phyloP scores from a whole-genome alignment of 2,888 invertebrate species.

The Himalopsyche anomala region DNA sequence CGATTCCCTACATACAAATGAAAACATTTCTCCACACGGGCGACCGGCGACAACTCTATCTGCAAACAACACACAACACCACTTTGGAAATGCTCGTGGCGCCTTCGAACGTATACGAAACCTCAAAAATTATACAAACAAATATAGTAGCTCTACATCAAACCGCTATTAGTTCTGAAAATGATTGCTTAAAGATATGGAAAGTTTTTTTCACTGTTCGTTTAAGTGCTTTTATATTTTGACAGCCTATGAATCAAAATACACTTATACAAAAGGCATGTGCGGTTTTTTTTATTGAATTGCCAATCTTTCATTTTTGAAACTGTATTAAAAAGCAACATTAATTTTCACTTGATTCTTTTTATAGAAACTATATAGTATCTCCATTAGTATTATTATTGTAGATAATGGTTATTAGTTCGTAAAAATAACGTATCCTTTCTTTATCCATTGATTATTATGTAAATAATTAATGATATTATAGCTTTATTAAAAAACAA shows the following conservation, averaged over 20 bases:
- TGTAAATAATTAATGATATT: too few species aligned
- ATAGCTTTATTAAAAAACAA: too few species aligned
- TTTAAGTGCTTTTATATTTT: constrained; percentile 22
- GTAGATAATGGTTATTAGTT: too few species aligned
- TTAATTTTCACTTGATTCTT: too few species aligned
- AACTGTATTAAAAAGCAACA: too few species aligned
- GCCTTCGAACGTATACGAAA: not conserved
- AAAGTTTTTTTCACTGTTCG: not conserved
- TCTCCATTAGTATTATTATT: too few species aligned
- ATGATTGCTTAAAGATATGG: not conserved
- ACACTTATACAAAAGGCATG: not conserved
- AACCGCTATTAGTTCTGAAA: not conserved
- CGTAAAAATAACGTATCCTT: too few species aligned
- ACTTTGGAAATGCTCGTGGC: not conserved
- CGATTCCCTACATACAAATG: constrained; percentile 49
- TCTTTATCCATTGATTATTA: too few species aligned
- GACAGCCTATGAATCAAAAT: constrained; percentile 20
- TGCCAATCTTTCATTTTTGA: too few species aligned
- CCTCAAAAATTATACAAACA: constrained; percentile 1
- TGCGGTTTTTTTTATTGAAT: too few species aligned
- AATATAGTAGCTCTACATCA: not conserved
- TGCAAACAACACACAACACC: not conserved
- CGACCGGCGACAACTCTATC: constrained; percentile 2
- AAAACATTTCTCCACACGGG: constrained; percentile 18
- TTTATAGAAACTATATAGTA: too few species aligned